Evolutionary conservation across 2,113 vertebrate species (phyloP).

Genomic region (Trichomycterus rosablanca): DNA sequence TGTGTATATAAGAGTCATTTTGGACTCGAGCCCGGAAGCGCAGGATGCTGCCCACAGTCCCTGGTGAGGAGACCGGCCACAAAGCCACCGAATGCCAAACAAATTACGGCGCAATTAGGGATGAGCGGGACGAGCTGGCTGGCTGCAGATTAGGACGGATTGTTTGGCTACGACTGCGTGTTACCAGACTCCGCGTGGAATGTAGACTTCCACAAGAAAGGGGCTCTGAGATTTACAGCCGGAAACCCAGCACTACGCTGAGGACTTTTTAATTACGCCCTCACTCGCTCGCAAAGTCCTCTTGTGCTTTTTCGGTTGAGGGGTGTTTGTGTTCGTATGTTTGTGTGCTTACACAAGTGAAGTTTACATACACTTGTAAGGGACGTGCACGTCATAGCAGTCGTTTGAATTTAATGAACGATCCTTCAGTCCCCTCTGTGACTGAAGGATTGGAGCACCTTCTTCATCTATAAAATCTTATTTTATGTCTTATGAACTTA

Average conservation of each 20-base stretch:
- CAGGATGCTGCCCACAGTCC: conserved; percentile 15
- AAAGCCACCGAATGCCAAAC: conserved; percentile 37
- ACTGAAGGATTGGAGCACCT: too few relatives aligned
- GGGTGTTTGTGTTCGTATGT: neutral
- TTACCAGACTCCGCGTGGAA: conserved; percentile 18
- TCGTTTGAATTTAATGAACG: too few relatives aligned
- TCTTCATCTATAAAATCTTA: too few relatives aligned
- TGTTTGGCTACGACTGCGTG: conserved; percentile 21
- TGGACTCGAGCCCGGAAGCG: conserved; percentile 9
- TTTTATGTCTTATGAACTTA: too few relatives aligned
- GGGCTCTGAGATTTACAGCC: conserved; percentile 29
- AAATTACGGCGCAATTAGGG: conserved; percentile 38
- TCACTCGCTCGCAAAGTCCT: conserved; percentile 9
- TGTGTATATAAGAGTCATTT: conserved; percentile 16
- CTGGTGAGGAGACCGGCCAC: conserved; percentile 29
- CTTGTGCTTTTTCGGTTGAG: conserved; percentile 2
- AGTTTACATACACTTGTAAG: too few relatives aligned
- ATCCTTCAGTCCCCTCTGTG: too few relatives aligned
- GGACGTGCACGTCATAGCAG: too few relatives aligned
- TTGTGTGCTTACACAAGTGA: too few relatives aligned
- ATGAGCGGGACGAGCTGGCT: conserved; percentile 3
- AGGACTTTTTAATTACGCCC: conserved; percentile 38
- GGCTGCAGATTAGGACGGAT: conserved; percentile 29
- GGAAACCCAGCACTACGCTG: conserved; percentile 23
- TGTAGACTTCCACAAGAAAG: conserved; percentile 43